phyloP scores from a whole-genome alignment of 2,113 vertebrate genomes.

The Oryzias celebensis region DNA sequence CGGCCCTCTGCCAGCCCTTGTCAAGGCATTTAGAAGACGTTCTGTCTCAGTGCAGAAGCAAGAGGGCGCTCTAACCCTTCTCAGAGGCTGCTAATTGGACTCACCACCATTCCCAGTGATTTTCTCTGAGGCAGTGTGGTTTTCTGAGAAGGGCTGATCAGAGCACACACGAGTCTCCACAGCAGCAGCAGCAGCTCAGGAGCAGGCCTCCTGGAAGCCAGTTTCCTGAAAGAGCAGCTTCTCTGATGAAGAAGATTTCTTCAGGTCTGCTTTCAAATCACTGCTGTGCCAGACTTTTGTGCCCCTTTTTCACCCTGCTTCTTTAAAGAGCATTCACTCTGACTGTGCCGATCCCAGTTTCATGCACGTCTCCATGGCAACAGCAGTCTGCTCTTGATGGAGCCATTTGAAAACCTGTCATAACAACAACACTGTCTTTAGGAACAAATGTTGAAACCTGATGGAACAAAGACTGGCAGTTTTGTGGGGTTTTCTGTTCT shows the following conservation, averaged over 20 bases:
- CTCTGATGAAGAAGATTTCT: constrained; percentile 6
- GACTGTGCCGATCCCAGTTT: constrained; percentile 40
- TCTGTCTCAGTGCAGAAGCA: constrained; percentile 46
- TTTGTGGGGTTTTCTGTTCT: no score
- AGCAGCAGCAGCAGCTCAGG: constrained; percentile 51
- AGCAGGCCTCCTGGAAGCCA: background rate
- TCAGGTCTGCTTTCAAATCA: constrained; percentile 53
- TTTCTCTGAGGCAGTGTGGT: constrained; percentile 36
- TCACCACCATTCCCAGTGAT: background rate
- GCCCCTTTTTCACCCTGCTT: constrained; percentile 31
- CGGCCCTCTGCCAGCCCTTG: background rate
- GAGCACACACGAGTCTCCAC: constrained; percentile 42
- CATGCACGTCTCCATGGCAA: constrained; percentile 70
- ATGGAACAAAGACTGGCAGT: background rate
- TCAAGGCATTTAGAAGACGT: constrained; percentile 22
- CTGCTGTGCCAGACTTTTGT: constrained; percentile 49
- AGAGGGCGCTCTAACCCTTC: constrained; percentile 42
- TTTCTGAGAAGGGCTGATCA: constrained; percentile 45
- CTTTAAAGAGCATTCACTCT: constrained; percentile 41
- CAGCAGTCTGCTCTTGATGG: constrained; percentile 23
- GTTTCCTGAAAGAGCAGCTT: no score
- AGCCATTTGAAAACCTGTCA: constrained; percentile 22
- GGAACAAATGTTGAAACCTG: constrained; percentile 13
- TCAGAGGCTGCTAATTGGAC: constrained; percentile 40
- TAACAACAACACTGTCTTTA: background rate